Evolutionary conservation across 2,888 invertebrate species (phyloP).

Genomic region (Labia minor): DNA sequence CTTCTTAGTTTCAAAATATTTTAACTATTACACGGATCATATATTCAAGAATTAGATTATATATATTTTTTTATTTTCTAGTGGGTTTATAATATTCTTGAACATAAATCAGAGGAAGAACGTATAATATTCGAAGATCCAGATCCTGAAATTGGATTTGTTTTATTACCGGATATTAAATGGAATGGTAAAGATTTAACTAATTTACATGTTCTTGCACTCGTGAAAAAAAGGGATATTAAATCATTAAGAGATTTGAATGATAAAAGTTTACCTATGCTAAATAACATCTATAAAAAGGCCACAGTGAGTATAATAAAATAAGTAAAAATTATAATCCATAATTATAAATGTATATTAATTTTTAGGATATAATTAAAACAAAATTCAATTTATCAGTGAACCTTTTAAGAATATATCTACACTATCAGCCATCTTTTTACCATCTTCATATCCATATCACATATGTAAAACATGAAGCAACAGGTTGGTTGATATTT

Average conservation of each 20-base stretch:
- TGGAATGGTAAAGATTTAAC: slow-evolving; percentile 77
- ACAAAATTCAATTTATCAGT: slow-evolving; percentile 61
- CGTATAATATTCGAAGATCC: slow-evolving; percentile 73
- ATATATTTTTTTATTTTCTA: slow-evolving; percentile 39
- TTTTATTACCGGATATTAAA: slow-evolving; percentile 87
- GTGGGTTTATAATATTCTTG: slow-evolving; percentile 96
- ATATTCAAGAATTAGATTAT: no score
- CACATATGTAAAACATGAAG: slow-evolving; percentile 65
- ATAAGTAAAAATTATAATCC: slow-evolving; percentile 15
- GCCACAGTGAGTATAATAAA: slow-evolving; percentile 49
- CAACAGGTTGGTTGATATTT: slow-evolving; percentile 46
- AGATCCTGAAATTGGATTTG: slow-evolving; percentile 69
- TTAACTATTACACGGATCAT: no score
- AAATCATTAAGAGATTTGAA: slow-evolving; percentile 78
- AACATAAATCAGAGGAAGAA: slow-evolving; percentile 81
- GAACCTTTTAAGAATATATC: slow-evolving; percentile 66
- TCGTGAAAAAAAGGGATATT: slow-evolving; percentile 60
- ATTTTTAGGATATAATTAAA: slow-evolving; percentile 57
- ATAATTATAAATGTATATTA: slow-evolving; percentile 21
- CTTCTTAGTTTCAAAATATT: no score
- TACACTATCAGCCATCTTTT: slow-evolving; percentile 95
- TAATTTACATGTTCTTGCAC: slow-evolving; percentile 73
- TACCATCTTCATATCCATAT: slow-evolving; percentile 95
- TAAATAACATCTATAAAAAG: slow-evolving; percentile 68
- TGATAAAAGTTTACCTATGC: slow-evolving; percentile 61